Evolutionary conservation across 2,888 invertebrate genomes (phyloP).

Genomic region (Julus scanicus): DNA sequence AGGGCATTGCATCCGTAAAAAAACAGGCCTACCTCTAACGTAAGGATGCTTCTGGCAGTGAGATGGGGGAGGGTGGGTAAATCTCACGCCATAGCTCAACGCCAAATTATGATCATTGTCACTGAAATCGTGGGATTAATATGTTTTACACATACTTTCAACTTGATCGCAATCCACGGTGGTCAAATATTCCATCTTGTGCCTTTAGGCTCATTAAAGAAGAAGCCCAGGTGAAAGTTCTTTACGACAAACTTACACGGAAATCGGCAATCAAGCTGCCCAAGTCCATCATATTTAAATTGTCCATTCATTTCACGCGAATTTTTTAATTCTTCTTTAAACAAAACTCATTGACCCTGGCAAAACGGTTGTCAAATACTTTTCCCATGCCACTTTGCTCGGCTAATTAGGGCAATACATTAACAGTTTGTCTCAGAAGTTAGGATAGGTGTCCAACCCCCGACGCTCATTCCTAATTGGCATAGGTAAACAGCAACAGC

Average conservation of each 20-base stretch:
- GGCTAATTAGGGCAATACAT: neutral
- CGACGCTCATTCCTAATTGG: neutral
- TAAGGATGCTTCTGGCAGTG: neutral
- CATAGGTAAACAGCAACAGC: neutral
- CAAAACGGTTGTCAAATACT: neutral
- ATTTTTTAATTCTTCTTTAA: neutral
- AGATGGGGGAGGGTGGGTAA: slow-evolving; percentile 38
- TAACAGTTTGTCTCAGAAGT: neutral
- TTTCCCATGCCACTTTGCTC: neutral
- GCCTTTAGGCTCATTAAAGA: neutral
- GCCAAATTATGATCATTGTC: slow-evolving; percentile 48
- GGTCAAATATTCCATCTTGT: neutral
- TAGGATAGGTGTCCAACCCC: neutral
- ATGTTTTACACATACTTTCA: slow-evolving; percentile 19
- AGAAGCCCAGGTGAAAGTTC: slow-evolving; percentile 9
- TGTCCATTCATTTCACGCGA: neutral
- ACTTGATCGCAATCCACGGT: slow-evolving; percentile 13
- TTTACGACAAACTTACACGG: slow-evolving; percentile 19
- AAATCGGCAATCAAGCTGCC: neutral
- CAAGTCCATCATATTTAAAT: neutral
- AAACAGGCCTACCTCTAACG: neutral
- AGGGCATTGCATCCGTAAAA: neutral
- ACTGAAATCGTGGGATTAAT: slow-evolving; percentile 41
- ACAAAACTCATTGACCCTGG: neutral
- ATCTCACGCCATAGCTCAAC: slow-evolving; percentile 46